Conservation (phyloP, 2,113 vertebrate genomes). For the Thamnophis sirtalis region DNA sequence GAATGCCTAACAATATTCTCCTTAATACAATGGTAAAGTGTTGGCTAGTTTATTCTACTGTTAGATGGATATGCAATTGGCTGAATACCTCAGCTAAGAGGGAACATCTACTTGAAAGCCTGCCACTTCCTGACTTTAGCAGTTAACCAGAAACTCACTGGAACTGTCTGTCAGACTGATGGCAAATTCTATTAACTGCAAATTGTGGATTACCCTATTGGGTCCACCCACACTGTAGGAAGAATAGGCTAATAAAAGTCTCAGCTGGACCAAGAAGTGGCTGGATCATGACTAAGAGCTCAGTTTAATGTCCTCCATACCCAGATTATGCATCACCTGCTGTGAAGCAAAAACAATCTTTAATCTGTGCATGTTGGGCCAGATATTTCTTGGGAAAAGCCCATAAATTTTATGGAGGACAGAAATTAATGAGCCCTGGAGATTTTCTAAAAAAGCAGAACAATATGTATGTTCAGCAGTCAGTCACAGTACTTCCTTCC, state of each 20-base stretch:
- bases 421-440: not conserved
- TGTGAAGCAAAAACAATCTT: not conserved
- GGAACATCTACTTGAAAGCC: not conserved
- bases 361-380: not conserved
- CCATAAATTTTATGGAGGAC: not conserved
- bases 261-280: not conserved
- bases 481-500: not conserved
- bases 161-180: not conserved
- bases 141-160: not conserved
- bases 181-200: not conserved
- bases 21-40: not conserved
- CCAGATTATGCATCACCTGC: not conserved
- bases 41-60: not conserved
- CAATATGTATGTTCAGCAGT: not conserved
- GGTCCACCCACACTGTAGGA: not conserved
- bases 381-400: not conserved
- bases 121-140: not conserved
- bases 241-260: not conserved
- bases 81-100: not conserved
- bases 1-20: not conserved
- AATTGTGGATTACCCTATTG: not conserved
- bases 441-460: not conserved
- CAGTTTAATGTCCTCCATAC: not conserved
- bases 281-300: not conserved
- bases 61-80: not conserved